These are phyloP conservation scores for Colistium nudipinnis DNA, from an alignment of 2,113 vertebrate species.

Conservation along the genomic window DNA sequence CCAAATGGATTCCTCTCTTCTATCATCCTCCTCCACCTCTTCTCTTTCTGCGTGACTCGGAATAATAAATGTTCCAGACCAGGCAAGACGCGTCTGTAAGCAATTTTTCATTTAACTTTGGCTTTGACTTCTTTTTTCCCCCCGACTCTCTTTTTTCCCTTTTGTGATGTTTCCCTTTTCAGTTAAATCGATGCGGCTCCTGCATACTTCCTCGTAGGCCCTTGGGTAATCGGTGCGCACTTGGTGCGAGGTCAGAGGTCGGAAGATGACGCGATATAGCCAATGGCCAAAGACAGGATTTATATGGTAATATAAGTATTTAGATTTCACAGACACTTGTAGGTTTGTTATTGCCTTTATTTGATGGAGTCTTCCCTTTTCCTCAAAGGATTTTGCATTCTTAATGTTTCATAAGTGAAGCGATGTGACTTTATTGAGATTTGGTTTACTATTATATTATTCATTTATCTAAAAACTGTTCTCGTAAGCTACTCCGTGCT, in stretches of 20 bases:
- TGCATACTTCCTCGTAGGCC: slow-evolving; percentile 46
- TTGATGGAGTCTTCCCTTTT: not conserved
- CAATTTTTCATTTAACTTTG: slow-evolving; percentile 83
- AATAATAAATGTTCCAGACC: slow-evolving; percentile 80
- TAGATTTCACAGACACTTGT: slow-evolving; percentile 18
- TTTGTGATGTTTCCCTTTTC: slow-evolving; percentile 65
- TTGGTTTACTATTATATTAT: not conserved
- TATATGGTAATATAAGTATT: slow-evolving; percentile 29
- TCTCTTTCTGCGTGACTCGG: slow-evolving; percentile 68
- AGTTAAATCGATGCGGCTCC: slow-evolving; percentile 67
- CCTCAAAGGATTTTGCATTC: slow-evolving; percentile 1
- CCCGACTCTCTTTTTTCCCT: slow-evolving; percentile 41
- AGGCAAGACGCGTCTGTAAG: slow-evolving; percentile 69
- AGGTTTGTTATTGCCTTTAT: not conserved
- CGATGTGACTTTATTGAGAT: not conserved
- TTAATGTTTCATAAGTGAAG: not conserved
- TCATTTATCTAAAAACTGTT: not conserved
- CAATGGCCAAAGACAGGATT: slow-evolving; percentile 13
- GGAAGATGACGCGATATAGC: slow-evolving; percentile 43
- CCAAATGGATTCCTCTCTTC: slow-evolving; percentile 81
- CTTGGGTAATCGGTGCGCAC: slow-evolving; percentile 42
- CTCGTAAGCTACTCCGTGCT: slow-evolving; percentile 6
- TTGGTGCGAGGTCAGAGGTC: slow-evolving; percentile 57
- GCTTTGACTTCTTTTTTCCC: slow-evolving; percentile 57
- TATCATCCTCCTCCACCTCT: slow-evolving; percentile 65